phyloP scores from a whole-genome alignment of 1,140 invertebrate species.

The Hylaeus anthracinus region DNA sequence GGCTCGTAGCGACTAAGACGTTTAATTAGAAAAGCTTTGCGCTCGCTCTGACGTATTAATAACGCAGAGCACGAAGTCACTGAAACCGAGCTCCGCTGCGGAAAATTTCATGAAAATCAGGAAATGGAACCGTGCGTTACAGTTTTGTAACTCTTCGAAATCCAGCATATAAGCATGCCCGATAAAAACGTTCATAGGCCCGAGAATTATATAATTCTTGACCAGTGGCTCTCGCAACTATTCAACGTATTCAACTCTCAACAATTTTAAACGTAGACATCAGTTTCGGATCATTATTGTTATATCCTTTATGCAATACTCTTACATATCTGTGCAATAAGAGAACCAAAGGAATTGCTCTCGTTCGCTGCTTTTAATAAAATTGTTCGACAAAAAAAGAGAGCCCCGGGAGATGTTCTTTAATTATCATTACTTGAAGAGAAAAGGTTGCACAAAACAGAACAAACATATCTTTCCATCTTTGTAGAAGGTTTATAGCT shows the following conservation, averaged over 20 bases:
- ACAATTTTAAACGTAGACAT: no score
- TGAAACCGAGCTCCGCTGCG: neutral
- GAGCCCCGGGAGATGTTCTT: neutral
- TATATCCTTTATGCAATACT: no score
- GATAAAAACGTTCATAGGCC: neutral
- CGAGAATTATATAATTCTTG: neutral
- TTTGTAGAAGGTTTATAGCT: no score
- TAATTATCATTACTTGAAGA: no score
- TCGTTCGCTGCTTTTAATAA: neutral
- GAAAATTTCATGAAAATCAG: neutral
- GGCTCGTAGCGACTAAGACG: neutral
- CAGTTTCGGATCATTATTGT: no score
- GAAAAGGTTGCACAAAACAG: no score
- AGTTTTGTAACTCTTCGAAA: no score
- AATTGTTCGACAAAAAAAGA: neutral
- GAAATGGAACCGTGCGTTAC: neutral
- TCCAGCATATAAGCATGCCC: neutral
- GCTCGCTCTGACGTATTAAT: neutral
- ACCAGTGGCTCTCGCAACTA: neutral
- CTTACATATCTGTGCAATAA: no score
- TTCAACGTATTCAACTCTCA: neutral
- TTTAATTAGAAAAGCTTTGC: conserved; percentile 1
- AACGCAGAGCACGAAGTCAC: neutral
- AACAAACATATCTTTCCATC: no score
- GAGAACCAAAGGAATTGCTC: no score